Percentiles rank a stretch among this genome's conserved stretches.
These are phyloP conservation scores for Xenopus tropicalis DNA, from an alignment of 2,113 vertebrate species.

Conservation along the genomic window DNA sequence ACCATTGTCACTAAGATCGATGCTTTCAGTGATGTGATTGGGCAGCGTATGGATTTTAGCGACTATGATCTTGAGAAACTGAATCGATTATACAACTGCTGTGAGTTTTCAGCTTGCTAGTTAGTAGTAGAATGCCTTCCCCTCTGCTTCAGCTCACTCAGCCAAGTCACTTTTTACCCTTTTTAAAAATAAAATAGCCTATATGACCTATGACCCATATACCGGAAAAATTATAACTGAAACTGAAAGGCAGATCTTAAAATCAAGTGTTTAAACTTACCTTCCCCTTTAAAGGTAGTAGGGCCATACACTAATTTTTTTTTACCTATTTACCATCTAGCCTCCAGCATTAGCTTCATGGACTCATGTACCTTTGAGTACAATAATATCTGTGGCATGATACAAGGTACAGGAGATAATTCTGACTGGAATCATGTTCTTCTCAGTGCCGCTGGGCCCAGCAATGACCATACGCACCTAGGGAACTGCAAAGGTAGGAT, in stretches of 20 bases:
- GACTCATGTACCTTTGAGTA: slow-evolving; percentile 87
- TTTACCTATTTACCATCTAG: slow-evolving; percentile 52
- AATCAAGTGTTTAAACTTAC: too few species aligned
- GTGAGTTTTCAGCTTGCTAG: slow-evolving; percentile 60
- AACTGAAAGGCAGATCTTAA: too few species aligned
- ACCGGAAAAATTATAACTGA: too few species aligned
- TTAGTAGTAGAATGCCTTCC: too few species aligned
- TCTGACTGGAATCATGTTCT: slow-evolving; percentile 69
- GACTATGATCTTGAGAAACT: slow-evolving; percentile 82
- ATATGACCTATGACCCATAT: too few species aligned
- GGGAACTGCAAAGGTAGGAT: slow-evolving; percentile 79
- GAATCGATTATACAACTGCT: slow-evolving; percentile 83
- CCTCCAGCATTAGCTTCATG: slow-evolving; percentile 78
- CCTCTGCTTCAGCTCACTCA: too few species aligned
- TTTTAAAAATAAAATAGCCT: too few species aligned
- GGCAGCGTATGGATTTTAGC: slow-evolving; percentile 92
- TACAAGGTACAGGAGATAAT: slow-evolving; percentile 72
- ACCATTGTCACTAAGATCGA: slow-evolving; percentile 86
- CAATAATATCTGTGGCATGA: slow-evolving; percentile 87
- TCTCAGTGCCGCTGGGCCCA: slow-evolving; percentile 61
- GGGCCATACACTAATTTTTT: not conserved
- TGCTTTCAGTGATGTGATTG: slow-evolving; percentile 82
- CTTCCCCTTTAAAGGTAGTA: too few species aligned
- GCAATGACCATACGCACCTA: slow-evolving; percentile 77
- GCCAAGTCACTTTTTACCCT: too few species aligned